Conservation (phyloP, 2,113 vertebrate species). For the Chamaea fasciata region DNA sequence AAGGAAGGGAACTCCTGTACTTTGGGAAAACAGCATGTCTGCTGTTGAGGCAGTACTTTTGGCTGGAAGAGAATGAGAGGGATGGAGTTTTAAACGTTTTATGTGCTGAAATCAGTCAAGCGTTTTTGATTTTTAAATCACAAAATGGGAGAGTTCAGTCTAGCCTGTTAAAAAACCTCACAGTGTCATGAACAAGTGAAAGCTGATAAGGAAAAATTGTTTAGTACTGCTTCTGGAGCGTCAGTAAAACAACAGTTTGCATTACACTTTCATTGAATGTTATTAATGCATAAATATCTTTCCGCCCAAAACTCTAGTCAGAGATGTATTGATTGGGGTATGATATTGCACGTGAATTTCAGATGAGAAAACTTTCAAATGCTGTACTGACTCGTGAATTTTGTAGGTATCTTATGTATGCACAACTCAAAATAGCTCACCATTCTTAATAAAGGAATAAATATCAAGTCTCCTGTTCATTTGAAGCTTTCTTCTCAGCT, state of each 20-base stretch:
- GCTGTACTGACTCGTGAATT: background rate
- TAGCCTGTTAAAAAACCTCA: background rate
- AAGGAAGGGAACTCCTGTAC: background rate
- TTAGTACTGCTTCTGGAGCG: background rate
- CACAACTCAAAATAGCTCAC: background rate
- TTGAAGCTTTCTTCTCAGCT: background rate
- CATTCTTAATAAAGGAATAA: background rate
- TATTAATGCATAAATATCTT: background rate
- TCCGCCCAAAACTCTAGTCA: background rate
- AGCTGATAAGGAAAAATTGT: background rate
- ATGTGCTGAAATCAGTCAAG: background rate
- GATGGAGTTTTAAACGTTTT: background rate
- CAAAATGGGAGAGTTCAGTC: background rate
- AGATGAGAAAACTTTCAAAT: background rate
- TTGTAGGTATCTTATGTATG: background rate
- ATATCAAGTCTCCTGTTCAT: background rate
- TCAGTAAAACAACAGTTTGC: background rate
- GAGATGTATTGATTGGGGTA: background rate
- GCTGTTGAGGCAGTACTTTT: background rate
- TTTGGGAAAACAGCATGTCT: background rate
- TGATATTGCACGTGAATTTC: background rate
- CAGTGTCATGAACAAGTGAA: background rate
- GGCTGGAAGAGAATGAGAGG: background rate
- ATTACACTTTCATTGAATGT: background rate
- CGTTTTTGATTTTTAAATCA: background rate